These are phyloP conservation scores for Pantherophis alleghaniensis DNA, from an alignment of 2,797 vertebrate genomes.

Conservation along the genomic window DNA sequence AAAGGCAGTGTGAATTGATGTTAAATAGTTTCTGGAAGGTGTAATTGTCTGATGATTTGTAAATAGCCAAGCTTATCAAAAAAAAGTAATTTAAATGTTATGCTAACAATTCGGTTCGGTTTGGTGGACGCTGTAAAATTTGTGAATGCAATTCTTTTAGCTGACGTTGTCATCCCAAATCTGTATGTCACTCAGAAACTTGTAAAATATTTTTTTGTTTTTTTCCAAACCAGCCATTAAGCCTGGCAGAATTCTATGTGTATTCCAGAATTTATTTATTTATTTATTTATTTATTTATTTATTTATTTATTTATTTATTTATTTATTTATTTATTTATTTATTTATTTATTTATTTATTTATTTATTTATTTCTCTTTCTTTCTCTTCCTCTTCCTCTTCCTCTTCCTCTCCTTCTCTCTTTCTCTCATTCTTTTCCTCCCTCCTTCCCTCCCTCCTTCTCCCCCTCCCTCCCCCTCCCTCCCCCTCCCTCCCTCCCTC, in stretches of 20 bases:
- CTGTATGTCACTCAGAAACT: slow-evolving; percentile 65
- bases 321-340: too few species aligned
- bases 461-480: too few species aligned
- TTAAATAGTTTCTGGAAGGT: slow-evolving; percentile 83
- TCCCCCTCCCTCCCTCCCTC: too few species aligned
- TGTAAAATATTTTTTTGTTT: slow-evolving; percentile 44
- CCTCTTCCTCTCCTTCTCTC: too few species aligned
- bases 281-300: too few species aligned
- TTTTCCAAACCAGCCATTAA: slow-evolving; percentile 28
- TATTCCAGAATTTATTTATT: not conserved
- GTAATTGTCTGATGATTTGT: slow-evolving; percentile 84
- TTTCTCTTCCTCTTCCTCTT: fast-evolving
- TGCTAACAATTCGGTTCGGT: slow-evolving; percentile 78
- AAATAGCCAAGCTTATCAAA: slow-evolving; percentile 81
- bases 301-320: too few species aligned
- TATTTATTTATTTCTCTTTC: too few species aligned
- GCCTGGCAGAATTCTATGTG: not conserved
- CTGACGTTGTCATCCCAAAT: slow-evolving; percentile 73
- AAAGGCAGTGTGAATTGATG: slow-evolving; percentile 81
- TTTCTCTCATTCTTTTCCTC: too few species aligned
- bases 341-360: too few species aligned
- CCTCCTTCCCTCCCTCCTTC: too few species aligned
- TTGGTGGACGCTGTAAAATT: slow-evolving; percentile 73
- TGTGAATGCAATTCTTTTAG: slow-evolving; percentile 73
- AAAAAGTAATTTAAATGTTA: slow-evolving; percentile 82